Conservation (phyloP, 2,797 vertebrate species). For the Anabas testudineus region DNA sequence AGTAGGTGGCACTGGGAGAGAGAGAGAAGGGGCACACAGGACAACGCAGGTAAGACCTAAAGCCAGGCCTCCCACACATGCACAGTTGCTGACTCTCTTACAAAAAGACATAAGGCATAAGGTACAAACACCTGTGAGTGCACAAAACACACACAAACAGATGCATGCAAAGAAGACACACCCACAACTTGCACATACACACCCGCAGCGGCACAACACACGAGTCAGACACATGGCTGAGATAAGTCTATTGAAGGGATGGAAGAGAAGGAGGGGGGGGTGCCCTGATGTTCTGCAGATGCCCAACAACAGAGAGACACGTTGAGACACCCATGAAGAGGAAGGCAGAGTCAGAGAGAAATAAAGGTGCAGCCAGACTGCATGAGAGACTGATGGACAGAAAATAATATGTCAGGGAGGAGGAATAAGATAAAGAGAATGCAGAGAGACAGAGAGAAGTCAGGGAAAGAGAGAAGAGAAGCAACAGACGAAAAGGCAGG, state of each 20-base stretch:
- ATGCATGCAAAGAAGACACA: conserved; percentile 47
- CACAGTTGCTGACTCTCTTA: conserved; percentile 33
- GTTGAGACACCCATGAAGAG: conserved; percentile 64
- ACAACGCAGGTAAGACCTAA: conserved; percentile 56
- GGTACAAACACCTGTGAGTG: conserved; percentile 72
- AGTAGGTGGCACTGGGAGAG: conserved; percentile 77
- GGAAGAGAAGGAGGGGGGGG: conserved; percentile 12
- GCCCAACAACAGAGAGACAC: conserved; percentile 65
- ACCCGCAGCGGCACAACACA: conserved; percentile 29
- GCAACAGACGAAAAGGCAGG: conserved; percentile 74
- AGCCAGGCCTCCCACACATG: conserved; percentile 67
- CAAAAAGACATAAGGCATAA: conserved; percentile 64
- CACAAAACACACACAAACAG: conserved; percentile 51
- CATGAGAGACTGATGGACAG: conserved; percentile 69
- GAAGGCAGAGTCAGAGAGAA: conserved; percentile 47
- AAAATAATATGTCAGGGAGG: conserved; percentile 70
- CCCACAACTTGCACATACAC: conserved; percentile 42
- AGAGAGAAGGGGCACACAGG: conserved; percentile 71
- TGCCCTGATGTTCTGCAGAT: conserved; percentile 65
- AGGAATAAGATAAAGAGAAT: conserved; percentile 63
- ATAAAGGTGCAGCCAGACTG: conserved; percentile 46
- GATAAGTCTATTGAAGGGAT: conserved; percentile 64
- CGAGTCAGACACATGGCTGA: conserved; percentile 58
- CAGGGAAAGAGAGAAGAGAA: conserved; percentile 54
- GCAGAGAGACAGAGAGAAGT: conserved; percentile 54